phyloP scores from a whole-genome alignment of 1,140 invertebrate genomes.

The Drosophila eugracilis region DNA sequence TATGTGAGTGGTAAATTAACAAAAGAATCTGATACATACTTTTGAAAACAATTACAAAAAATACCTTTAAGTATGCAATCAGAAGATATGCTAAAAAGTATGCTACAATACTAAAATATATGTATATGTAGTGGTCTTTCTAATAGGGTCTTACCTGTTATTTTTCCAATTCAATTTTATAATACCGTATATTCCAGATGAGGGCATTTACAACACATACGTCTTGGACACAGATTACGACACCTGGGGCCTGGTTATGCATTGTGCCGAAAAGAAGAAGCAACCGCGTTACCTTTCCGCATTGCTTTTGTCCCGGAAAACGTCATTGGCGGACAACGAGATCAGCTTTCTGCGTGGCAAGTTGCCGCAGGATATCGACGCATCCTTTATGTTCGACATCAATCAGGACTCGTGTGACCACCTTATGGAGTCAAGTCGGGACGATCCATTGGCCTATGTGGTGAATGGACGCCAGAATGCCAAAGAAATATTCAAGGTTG shows the following conservation, averaged over 20 bases:
- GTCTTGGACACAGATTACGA: constrained; percentile 93
- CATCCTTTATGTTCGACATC: constrained; percentile 93
- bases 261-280: constrained; percentile 93
- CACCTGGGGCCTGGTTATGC: constrained; percentile 92
- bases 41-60: no score
- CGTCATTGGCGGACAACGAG: constrained; percentile 87
- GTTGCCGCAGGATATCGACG: constrained; percentile 90
- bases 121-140: no score
- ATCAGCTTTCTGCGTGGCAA: constrained; percentile 86
- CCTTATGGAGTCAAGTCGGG: constrained; percentile 77
- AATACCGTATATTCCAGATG: no score
- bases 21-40: no score
- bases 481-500: constrained; percentile 54
- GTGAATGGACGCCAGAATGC: constrained; percentile 59
- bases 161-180: no score
- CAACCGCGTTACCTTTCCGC: constrained; percentile 92
- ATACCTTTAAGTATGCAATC: no score
- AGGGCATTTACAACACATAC: constrained; percentile 95
- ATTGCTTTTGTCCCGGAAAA: constrained; percentile 91
- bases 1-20: constrained; percentile 88
- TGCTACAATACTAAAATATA: no score
- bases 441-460: constrained; percentile 80
- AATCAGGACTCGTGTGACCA: constrained; percentile 86
- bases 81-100: no score
- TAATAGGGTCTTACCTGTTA: no score